Percentiles rank a stretch among this genome's conserved stretches.
phyloP scores from a whole-genome alignment of 2,113 vertebrate species.

The Pithys albifrons region DNA sequence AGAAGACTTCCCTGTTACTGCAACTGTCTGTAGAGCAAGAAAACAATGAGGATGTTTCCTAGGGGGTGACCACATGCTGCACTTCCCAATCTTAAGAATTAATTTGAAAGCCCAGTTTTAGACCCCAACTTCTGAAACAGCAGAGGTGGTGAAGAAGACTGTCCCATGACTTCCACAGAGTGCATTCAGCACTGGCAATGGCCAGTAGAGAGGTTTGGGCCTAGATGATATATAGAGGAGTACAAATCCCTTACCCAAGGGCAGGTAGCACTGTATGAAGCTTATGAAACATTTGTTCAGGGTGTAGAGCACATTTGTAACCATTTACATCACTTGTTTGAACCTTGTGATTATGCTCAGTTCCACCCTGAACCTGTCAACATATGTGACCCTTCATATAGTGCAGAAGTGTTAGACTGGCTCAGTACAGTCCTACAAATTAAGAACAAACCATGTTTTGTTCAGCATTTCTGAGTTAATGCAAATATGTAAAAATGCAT shows the following conservation, averaged over 20 bases:
- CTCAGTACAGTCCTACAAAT: background rate
- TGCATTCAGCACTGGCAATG: background rate
- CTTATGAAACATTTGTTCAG: background rate
- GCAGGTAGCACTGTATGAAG: background rate
- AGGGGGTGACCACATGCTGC: rapidly evolving
- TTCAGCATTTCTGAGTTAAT: background rate
- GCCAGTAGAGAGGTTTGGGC: background rate
- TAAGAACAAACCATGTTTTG: background rate
- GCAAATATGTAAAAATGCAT: background rate
- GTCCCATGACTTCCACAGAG: background rate
- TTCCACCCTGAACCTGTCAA: background rate
- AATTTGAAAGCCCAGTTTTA: background rate
- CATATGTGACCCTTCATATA: background rate
- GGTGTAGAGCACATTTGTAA: background rate
- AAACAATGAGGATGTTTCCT: background rate
- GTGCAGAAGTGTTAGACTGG: background rate
- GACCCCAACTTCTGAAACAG: background rate
- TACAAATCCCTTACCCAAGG: background rate
- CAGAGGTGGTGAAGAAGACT: background rate
- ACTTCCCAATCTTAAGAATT: background rate
- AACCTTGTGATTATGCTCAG: background rate
- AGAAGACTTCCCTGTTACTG: background rate
- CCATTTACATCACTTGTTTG: background rate
- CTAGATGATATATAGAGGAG: background rate
- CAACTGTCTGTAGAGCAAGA: background rate